phyloP scores from a whole-genome alignment of 2,797 vertebrate genomes.

The Coregonus suidteri region DNA sequence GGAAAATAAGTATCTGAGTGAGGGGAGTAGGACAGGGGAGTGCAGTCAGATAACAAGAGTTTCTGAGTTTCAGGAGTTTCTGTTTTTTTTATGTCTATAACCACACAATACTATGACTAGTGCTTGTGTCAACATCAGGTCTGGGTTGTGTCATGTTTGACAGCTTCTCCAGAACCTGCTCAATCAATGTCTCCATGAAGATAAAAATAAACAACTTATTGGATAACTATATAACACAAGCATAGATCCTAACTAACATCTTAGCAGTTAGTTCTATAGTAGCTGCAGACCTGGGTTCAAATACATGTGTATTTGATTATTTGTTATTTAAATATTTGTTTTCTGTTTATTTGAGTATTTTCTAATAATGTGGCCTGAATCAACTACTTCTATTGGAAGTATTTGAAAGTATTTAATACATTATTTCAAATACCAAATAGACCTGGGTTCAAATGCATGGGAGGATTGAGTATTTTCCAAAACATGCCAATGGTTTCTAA shows the following conservation, averaged over 20 bases:
- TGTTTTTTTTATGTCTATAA: neutral
- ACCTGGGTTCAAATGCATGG: no score
- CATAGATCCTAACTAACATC: no score
- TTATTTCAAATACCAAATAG: no score
- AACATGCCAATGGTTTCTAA: no score
- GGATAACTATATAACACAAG: neutral
- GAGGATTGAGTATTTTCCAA: no score
- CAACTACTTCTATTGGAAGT: no score
- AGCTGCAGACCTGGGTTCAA: neutral
- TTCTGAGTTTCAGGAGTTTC: neutral
- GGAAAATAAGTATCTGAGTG: neutral
- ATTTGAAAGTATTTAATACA: no score
- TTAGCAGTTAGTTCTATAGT: neutral
- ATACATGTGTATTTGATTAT: no score
- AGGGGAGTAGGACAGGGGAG: slow-evolving; percentile 12
- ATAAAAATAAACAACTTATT: neutral
- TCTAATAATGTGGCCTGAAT: no score
- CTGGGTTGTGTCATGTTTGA: neutral
- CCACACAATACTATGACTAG: neutral
- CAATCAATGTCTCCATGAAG: neutral
- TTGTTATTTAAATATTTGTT: no score
- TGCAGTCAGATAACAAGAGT: slow-evolving; percentile 2
- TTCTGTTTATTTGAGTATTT: no score
- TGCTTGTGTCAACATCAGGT: slow-evolving; percentile 11
- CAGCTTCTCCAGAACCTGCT: slow-evolving; percentile 2